phyloP scores from a whole-genome alignment of 2,797 vertebrate genomes.

The Sylvilagus floridanus region DNA sequence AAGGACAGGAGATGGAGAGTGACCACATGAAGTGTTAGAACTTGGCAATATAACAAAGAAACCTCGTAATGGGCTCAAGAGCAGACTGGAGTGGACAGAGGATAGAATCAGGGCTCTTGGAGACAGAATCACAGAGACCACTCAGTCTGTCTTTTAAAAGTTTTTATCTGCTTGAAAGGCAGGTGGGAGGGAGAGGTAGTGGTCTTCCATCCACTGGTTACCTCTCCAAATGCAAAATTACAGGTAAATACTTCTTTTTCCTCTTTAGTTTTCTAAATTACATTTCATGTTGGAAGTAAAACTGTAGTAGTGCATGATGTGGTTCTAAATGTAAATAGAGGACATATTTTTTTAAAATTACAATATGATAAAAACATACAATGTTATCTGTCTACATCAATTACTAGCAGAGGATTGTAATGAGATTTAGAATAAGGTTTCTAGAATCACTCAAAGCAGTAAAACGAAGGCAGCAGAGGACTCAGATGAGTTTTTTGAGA shows the following conservation, averaged over 20 bases:
- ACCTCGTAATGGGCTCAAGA: not conserved
- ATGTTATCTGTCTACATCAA: not conserved
- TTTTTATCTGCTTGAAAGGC: not conserved
- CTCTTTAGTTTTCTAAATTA: conserved; percentile 11
- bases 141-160: not conserved
- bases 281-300: not conserved
- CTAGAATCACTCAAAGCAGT: not conserved
- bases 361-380: too few species aligned
- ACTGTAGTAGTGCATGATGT: not conserved
- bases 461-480: not conserved
- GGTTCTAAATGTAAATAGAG: not conserved
- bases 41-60: not conserved
- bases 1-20: not conserved
- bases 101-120: too few species aligned
- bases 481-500: conserved; percentile 1
- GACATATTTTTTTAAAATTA: not conserved
- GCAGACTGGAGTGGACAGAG: not conserved
- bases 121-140: not conserved
- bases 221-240: not conserved
- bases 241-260: not conserved
- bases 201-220: too few species aligned
- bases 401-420: not conserved
- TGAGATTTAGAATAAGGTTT: not conserved
- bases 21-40: not conserved
- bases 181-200: too few species aligned